Evolutionary conservation across 2,113 vertebrate species (phyloP).

Genomic region (Stomatorhinus ivindoensis): DNA sequence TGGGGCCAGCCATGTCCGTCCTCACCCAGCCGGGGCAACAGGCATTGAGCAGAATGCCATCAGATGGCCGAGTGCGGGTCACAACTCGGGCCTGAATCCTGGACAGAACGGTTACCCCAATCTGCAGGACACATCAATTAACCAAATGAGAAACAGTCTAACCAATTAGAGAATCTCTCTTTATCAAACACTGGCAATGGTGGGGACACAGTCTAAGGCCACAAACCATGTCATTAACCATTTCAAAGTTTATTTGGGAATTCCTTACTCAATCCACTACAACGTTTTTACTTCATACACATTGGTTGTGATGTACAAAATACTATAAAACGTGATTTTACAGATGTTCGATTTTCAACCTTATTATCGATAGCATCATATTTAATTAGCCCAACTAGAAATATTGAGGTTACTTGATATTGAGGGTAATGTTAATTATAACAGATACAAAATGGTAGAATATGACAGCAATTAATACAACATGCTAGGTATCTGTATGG

Average conservation of each 20-base stretch:
- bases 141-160: not conserved
- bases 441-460: not conserved
- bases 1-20: constrained; percentile 43
- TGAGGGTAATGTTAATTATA: not conserved
- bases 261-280: not conserved
- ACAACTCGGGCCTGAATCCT: constrained; percentile 40
- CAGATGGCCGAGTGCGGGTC: constrained; percentile 29
- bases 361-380: not conserved
- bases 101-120: constrained; percentile 45
- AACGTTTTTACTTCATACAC: not conserved
- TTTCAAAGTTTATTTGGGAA: not conserved
- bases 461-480: not conserved
- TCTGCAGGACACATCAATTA: constrained; percentile 24
- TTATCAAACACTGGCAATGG: not conserved
- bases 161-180: not conserved
- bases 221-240: not conserved
- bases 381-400: not conserved
- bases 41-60: constrained; percentile 46
- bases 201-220: not conserved
- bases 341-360: not conserved
- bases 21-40: constrained; percentile 49
- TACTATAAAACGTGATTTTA: not conserved
- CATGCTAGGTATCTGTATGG: not conserved
- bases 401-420: not conserved
- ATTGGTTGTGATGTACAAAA: not conserved